These are phyloP conservation scores for Pterophyllum scalare DNA, from an alignment of 2,113 vertebrate species.

Conservation along the genomic window DNA sequence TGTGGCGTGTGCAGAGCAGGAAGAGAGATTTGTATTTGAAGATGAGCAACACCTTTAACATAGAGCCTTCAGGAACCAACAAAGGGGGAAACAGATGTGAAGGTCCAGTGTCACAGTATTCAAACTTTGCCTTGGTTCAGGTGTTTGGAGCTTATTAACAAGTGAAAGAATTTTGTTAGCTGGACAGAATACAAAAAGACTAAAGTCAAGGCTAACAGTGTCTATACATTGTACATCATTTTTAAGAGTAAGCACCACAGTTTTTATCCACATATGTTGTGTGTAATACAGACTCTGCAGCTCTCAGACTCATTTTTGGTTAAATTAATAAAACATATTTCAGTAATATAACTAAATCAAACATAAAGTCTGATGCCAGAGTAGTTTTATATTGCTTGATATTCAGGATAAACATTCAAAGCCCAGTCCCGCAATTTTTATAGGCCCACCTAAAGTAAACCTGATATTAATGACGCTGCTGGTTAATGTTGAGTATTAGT, in stretches of 20 bases:
- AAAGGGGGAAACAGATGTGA: background rate
- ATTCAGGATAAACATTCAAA: background rate
- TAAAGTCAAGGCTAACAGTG: background rate
- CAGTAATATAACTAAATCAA: background rate
- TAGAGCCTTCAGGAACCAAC: background rate
- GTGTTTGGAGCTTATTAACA: background rate
- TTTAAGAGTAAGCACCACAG: background rate
- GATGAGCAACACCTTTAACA: background rate
- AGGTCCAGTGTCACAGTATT: background rate
- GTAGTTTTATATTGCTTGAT: no score
- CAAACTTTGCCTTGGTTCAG: background rate
- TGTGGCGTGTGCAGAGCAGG: background rate
- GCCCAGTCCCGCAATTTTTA: background rate
- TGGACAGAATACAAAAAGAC: background rate
- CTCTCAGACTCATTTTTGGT: background rate
- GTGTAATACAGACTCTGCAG: background rate
- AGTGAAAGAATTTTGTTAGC: background rate
- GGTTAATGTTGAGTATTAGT: slow-evolving; percentile 40
- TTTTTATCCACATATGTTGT: background rate
- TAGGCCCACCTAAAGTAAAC: slow-evolving; percentile 36
- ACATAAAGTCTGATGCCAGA: background rate
- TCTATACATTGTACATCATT: background rate
- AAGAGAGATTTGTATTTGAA: background rate
- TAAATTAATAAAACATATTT: background rate
- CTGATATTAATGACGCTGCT: slow-evolving; percentile 50